Evolutionary conservation across 2,113 vertebrate genomes (phyloP).

Genomic region (Saiga tatarica): DNA sequence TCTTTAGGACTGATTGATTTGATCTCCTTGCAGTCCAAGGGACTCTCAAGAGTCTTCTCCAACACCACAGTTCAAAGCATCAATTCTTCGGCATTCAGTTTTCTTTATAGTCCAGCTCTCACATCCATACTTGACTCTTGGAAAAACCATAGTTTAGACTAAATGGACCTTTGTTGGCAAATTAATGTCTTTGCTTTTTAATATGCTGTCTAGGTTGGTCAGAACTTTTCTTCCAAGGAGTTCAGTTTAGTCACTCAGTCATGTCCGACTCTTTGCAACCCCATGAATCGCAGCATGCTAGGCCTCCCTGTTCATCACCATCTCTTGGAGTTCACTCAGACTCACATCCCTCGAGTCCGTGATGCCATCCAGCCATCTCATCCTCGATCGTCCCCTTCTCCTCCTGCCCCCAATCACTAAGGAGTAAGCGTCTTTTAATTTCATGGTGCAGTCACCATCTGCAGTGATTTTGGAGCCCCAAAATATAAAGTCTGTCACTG

Average conservation of each 20-base stretch:
- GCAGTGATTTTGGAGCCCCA: fast-evolving
- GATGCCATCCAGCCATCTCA: too few species aligned
- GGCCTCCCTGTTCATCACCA: too few species aligned
- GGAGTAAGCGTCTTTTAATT: neutral
- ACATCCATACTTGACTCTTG: neutral
- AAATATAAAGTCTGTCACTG: neutral
- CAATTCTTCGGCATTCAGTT: neutral
- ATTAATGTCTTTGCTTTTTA: neutral
- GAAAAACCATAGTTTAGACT: neutral
- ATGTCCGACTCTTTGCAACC: too few species aligned
- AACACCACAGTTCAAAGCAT: neutral
- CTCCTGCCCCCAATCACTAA: too few species aligned
- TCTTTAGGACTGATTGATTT: neutral
- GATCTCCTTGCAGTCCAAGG: neutral
- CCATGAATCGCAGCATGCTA: too few species aligned
- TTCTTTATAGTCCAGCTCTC: neutral
- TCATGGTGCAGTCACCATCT: neutral
- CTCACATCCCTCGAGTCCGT: too few species aligned
- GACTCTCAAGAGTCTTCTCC: neutral
- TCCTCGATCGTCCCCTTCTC: too few species aligned
- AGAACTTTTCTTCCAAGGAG: neutral
- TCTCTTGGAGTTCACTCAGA: too few species aligned
- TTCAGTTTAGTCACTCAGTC: too few species aligned
- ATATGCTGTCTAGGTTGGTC: neutral
- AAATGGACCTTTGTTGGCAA: neutral